These are phyloP conservation scores for Dysmachus trigonus DNA, from an alignment of 2,888 invertebrate genomes.

Conservation along the genomic window DNA sequence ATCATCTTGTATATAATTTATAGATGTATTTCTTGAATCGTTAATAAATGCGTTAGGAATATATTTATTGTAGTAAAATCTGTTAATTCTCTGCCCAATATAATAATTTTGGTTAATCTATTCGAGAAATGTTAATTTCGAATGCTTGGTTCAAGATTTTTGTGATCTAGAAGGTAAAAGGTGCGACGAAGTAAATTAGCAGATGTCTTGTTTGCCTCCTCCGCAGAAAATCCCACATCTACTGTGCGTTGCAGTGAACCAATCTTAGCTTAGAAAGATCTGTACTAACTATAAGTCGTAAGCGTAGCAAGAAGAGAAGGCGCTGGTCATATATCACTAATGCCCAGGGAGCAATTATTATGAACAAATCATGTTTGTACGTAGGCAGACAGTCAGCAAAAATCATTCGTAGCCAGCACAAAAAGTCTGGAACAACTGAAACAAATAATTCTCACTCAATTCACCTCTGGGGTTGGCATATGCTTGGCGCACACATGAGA, in stretches of 20 bases:
- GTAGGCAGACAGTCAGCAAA: constrained; percentile 35
- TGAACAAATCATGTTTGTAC: constrained; percentile 48
- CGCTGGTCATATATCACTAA: constrained; percentile 49
- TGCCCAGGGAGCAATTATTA: constrained; percentile 49
- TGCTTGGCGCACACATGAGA: background rate
- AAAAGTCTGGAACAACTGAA: constrained; percentile 33
- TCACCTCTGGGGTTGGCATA: background rate
- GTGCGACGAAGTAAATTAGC: background rate
- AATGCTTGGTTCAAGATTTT: too few species aligned
- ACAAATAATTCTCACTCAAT: constrained; percentile 42
- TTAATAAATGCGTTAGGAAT: too few species aligned
- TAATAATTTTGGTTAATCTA: too few species aligned
- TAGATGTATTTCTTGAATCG: too few species aligned
- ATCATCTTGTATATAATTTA: too few species aligned
- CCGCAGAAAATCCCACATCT: constrained; percentile 9
- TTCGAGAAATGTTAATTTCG: too few species aligned
- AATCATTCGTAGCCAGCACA: constrained; percentile 38
- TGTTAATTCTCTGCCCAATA: too few species aligned
- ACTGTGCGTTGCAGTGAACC: background rate
- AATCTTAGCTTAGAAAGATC: constrained; percentile 29
- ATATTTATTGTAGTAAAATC: too few species aligned
- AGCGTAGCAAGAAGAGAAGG: constrained; percentile 32
- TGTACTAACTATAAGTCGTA: constrained; percentile 44
- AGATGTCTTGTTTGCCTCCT: background rate
- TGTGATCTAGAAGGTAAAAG: background rate